These are phyloP conservation scores for Euglossa dilemma DNA, from an alignment of 1,140 invertebrate species.

Conservation along the genomic window DNA sequence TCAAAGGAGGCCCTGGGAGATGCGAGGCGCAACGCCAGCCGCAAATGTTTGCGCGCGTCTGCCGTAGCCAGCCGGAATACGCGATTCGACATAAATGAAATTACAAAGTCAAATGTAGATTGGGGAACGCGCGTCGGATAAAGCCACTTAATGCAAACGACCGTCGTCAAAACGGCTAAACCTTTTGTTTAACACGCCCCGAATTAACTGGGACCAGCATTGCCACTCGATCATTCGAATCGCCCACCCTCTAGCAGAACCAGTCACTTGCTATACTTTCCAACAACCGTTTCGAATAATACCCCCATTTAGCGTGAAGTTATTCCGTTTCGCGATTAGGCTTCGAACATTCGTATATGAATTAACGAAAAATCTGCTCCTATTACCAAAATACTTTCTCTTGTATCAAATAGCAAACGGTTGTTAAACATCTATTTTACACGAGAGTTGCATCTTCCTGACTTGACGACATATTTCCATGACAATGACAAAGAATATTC, in stretches of 20 bases:
- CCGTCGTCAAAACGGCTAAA: slow-evolving; percentile 45
- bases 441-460: too few relatives aligned
- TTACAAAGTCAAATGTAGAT: slow-evolving; percentile 55
- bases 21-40: neutral
- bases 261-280: neutral
- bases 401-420: too few relatives aligned
- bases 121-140: slow-evolving; percentile 7
- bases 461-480: too few relatives aligned
- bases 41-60: slow-evolving; percentile 25
- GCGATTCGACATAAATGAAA: slow-evolving; percentile 45
- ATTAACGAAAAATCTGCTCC: too few relatives aligned
- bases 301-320: neutral
- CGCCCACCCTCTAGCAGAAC: neutral
- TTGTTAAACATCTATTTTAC: too few relatives aligned
- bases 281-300: neutral
- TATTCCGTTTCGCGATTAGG: neutral
- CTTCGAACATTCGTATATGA: too few relatives aligned
- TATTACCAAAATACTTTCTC: too few relatives aligned
- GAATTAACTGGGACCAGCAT: slow-evolving; percentile 18
- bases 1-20: neutral
- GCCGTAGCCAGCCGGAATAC: slow-evolving; percentile 14
- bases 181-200: slow-evolving; percentile 35
- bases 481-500: too few relatives aligned
- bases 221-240: slow-evolving; percentile 3
- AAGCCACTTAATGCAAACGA: slow-evolving; percentile 50